A percentile compares a stretch with the other conserved stretches of the same genome.
Evolutionary conservation across 2,888 invertebrate species (phyloP).

Genomic region (Ferrisia virgata): DNA sequence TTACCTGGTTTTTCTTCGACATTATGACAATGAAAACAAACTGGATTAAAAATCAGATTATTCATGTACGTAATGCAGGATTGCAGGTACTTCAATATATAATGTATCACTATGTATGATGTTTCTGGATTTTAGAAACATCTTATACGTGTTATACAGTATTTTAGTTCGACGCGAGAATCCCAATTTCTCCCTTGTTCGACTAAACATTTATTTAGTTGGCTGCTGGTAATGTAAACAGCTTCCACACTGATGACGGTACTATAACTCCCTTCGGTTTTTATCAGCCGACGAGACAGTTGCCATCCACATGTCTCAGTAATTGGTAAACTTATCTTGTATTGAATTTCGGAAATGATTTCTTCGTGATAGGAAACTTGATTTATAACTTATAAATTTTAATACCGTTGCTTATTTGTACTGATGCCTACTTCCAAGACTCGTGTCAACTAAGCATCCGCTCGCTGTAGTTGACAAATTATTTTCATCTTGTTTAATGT

Average conservation of each 20-base stretch:
- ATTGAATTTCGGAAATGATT: background rate
- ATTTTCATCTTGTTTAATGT: background rate
- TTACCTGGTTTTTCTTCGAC: too few relatives aligned
- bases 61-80: too few relatives aligned
- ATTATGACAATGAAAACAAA: too few relatives aligned
- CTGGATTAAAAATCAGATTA: too few relatives aligned
- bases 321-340: conserved; percentile 1
- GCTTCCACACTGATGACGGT: background rate
- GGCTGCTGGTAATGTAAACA: background rate
- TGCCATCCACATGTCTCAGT: background rate
- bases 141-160: background rate
- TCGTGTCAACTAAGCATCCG: background rate
- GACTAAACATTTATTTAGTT: background rate
- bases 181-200: background rate
- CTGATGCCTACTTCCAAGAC: background rate
- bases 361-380: conserved; percentile 2
- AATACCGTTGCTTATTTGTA: background rate
- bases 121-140: too few relatives aligned
- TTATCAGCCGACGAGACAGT: too few relatives aligned
- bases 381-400: conserved; percentile 3
- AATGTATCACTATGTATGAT: too few relatives aligned
- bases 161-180: background rate
- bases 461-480: background rate
- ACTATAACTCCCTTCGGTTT: background rate
- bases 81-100: too few relatives aligned